Evolutionary conservation across 2,888 invertebrate genomes (phyloP), one percentile per base, ranked within the genome.

Genomic region (Pollenia griseotomentosa): DNA sequence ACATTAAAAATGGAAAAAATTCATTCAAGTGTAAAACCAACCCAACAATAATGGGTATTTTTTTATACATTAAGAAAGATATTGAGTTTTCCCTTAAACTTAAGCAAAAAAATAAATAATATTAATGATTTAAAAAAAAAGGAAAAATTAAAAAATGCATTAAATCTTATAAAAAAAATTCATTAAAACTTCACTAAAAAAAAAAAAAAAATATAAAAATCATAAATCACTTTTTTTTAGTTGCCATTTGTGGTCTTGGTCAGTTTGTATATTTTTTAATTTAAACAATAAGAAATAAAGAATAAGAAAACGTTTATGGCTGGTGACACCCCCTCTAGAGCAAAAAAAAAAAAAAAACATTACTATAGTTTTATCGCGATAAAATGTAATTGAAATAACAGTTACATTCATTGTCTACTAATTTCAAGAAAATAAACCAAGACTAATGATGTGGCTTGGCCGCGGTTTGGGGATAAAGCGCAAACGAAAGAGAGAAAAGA

Each of bases 321-420:
- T 74, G 81, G 65, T 81, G 81, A 81, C 81, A 81, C 81, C 81
- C 81, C n/a, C 65, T 66, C 73, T 66, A 14, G 46, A 6, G n/a
- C 12, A 33, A 14, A 57, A 57, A 55, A 44, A 44, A 2, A 40
- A 40, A 66, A 48, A 66, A 11, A 61, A 42, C 44, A 51, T 42
- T 53, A 19, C 10, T 81, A 33, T 40, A 71, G 48, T 71, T 57
- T 74, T 80, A 80, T 80, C 78, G 65, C 61, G 59, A 68, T 80
- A 74, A 79, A 63, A 68, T 63, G 70, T 79, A 85, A 86, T 86
- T 86, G 79, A 86, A 86, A 75, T 83, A 70, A 75, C 83, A 86
- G 83, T 86, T 83, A 75, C 70, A 70, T 83, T 83, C 79, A 82
- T 82, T 82, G 73, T 51, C 53, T 55, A 68, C 61, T 75, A 51